phyloP scores from a whole-genome alignment of 2,888 invertebrate species.

The Blera fallax region DNA sequence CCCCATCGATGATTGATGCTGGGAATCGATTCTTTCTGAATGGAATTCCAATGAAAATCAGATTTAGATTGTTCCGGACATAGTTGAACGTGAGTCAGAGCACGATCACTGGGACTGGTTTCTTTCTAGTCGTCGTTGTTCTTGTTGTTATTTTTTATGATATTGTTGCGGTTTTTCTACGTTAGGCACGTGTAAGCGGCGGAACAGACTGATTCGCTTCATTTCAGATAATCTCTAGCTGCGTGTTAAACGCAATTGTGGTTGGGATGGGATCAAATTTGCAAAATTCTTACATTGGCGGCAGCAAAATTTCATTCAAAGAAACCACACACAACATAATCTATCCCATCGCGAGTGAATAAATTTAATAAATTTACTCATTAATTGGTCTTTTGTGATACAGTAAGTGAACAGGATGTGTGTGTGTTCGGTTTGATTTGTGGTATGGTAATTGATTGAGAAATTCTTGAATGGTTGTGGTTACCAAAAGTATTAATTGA shows the following conservation, averaged over 20 bases:
- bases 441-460: conserved; percentile 19
- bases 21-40: conserved; percentile 29
- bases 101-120: not conserved
- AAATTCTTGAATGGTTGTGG: not conserved
- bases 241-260: conserved; percentile 38
- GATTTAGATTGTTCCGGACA: conserved; percentile 44
- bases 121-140: not conserved
- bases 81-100: conserved; percentile 41
- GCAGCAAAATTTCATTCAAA: not conserved
- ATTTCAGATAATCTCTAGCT: not conserved
- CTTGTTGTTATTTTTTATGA: not conserved
- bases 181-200: conserved; percentile 22
- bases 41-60: conserved; percentile 30
- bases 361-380: conserved; percentile 22
- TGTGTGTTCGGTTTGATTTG: conserved; percentile 9
- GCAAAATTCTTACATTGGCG: conserved; percentile 11
- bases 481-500: not conserved
- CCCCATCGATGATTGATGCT: conserved; percentile 20
- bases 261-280: conserved; percentile 14
- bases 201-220: not conserved
- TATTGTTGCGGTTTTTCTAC: conserved; percentile 20
- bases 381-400: conserved; percentile 55
- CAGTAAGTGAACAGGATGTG: conserved; percentile 17
- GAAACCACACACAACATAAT: conserved; percentile 44
- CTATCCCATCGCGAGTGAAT: conserved; percentile 14